Evolutionary conservation across 1,140 invertebrate species (phyloP), one percentile per base, ranked within the genome.

Genomic region (Leptopilina clavipes): DNA sequence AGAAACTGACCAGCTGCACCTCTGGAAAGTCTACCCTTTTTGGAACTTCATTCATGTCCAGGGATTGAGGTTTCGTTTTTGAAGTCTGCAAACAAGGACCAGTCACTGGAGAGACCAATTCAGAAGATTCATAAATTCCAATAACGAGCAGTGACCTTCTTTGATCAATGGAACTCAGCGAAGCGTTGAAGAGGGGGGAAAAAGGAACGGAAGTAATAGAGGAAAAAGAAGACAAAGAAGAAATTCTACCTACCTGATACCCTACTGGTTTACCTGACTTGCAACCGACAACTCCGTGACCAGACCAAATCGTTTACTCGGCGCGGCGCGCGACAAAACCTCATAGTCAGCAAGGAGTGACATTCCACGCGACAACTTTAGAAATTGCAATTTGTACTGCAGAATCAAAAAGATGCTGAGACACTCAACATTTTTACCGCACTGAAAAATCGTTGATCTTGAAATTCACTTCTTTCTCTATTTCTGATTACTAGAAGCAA

Each of bases 151-250:
- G 59, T 65, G 59, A 65, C 59, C 59, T 65, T 65, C 59, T 31
- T 25, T 65, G 59, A 65, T 65, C 59, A 65, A 65, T 65, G 59
- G 59, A 65, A 31, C 22, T 12, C 59, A 31, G 10, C 25, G 11
- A 31, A 65, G 59, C 59, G 59, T 65, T 6, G 37, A 40, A 40
- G 37, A 40, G 48, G 59, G 59, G 25, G 59, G 22, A 22, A 31
- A 31, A 65, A 65, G 59, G 59, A 65, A 22, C 25, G 59, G 59
- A 65, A 65, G 59, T 65, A 65, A 65, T 65, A 65, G 59, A 65
- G 59, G 59, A 65, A 65, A 65, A 65, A 65, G 59, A 65, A 65
- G 59, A 65, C 22, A 65, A 65, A 65, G 59, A 65, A 65, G 12
- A 65, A 65, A 31, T 65, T 31, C 25, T 65, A n/a, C 59, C 59